These are phyloP conservation scores for Plecturocebus donacophilus DNA, from an alignment of 2,113 vertebrate genomes.

Conservation along the genomic window DNA sequence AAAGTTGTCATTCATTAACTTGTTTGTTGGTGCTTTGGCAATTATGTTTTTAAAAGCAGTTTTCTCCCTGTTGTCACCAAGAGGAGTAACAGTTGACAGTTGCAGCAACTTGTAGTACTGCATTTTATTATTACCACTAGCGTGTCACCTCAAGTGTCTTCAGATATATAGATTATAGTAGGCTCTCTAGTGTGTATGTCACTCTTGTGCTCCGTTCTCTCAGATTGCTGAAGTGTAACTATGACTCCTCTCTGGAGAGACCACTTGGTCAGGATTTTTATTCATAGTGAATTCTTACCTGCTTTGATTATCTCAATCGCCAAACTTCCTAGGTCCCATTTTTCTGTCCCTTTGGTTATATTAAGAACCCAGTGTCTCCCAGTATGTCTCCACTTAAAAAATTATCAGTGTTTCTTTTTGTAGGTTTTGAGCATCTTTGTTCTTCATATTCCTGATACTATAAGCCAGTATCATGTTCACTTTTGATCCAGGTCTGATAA, in stretches of 20 bases:
- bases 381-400: not conserved
- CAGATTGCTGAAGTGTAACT: not conserved
- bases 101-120: not conserved
- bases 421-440: slow-evolving; percentile 28
- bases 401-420: not conserved
- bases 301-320: not conserved
- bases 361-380: not conserved
- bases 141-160: not conserved
- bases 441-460: not conserved
- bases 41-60: slow-evolving; percentile 47
- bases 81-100: not conserved
- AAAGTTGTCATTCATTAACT: slow-evolving; percentile 65
- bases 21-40: slow-evolving; percentile 58
- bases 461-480: not conserved
- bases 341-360: not conserved
- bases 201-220: not conserved
- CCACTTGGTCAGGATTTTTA: not conserved
- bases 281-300: not conserved
- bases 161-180: not conserved
- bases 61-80: not conserved
- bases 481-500: not conserved
- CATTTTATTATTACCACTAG: not conserved
- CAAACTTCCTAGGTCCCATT: not conserved
- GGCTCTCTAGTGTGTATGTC: not conserved
- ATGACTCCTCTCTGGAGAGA: not conserved